A percentile compares a stretch with the other conserved stretches of the same genome.
phyloP scores from a whole-genome alignment of 1,140 invertebrate genomes.

The Helicorthomorpha holstii region DNA sequence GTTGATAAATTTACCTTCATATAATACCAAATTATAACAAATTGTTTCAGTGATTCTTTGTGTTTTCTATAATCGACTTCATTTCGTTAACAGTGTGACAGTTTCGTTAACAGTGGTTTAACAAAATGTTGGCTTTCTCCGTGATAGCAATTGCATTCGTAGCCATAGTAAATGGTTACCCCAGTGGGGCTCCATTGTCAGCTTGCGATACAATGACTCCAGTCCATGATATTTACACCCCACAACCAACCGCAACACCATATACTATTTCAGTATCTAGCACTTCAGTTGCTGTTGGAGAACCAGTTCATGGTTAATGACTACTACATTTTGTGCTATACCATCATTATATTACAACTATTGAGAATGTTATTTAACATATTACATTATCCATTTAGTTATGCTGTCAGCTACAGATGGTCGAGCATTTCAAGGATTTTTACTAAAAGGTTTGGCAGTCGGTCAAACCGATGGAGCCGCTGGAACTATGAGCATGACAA shows the following conservation, averaged over 20 bases:
- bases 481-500: too few relatives aligned
- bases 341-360: too few relatives aligned
- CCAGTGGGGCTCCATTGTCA: slow-evolving; percentile 26
- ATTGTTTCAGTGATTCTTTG: too few relatives aligned
- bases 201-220: slow-evolving; percentile 33
- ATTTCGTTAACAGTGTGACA: too few relatives aligned
- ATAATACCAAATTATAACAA: too few relatives aligned
- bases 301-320: background rate
- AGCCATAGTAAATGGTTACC: too few relatives aligned
- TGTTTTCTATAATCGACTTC: too few relatives aligned
- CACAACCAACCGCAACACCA: slow-evolving; percentile 25
- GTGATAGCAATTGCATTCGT: too few relatives aligned
- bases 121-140: too few relatives aligned
- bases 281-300: slow-evolving; percentile 19
- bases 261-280: slow-evolving; percentile 29
- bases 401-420: slow-evolving; percentile 7
- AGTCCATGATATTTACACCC: slow-evolving; percentile 24
- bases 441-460: slow-evolving; percentile 28
- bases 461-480: slow-evolving; percentile 23
- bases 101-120: too few relatives aligned
- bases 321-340: too few relatives aligned
- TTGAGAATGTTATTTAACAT: background rate
- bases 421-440: slow-evolving; percentile 30
- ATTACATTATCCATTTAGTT: slow-evolving; percentile 3
- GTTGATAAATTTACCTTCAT: too few relatives aligned